A percentile compares a stretch with the other conserved stretches of the same genome.
These are phyloP conservation scores for Dipodomys merriami DNA, from an alignment of 2,113 vertebrate species.

Conservation along the genomic window DNA sequence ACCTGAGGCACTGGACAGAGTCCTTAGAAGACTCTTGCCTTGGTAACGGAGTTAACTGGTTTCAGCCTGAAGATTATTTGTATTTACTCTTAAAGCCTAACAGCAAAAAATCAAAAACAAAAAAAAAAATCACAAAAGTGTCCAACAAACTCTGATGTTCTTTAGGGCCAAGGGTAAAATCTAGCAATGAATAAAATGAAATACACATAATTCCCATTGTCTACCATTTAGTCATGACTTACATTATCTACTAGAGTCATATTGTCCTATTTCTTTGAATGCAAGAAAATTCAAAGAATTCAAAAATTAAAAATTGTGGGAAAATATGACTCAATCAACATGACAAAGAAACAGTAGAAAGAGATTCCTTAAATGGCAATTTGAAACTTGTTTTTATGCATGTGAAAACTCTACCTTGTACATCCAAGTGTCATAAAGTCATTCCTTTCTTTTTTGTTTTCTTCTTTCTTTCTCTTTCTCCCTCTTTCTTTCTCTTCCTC, in stretches of 20 bases:
- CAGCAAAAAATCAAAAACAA: neutral
- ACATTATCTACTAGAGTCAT: neutral
- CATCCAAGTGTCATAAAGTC: too few relatives aligned
- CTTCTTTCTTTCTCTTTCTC: too few relatives aligned
- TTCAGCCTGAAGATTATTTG: neutral
- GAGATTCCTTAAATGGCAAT: neutral
- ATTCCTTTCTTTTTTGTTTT: too few relatives aligned
- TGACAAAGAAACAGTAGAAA: conserved; percentile 4
- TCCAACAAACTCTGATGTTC: neutral
- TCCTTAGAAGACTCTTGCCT: neutral
- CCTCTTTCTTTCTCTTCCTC: too few relatives aligned
- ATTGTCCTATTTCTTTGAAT: neutral
- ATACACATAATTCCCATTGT: neutral
- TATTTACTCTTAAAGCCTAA: neutral
- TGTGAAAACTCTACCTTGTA: neutral
- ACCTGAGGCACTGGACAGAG: neutral
- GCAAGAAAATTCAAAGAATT: neutral
- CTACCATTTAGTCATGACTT: neutral
- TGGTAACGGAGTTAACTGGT: neutral
- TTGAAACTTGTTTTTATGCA: neutral
- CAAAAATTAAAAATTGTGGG: neutral
- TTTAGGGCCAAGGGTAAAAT: neutral
- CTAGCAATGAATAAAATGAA: neutral
- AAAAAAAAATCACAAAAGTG: neutral
- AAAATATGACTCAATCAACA: neutral